These are phyloP conservation scores for Cyprinodon brontotheroides DNA, from an alignment of 2,113 vertebrate genomes.

Conservation along the genomic window DNA sequence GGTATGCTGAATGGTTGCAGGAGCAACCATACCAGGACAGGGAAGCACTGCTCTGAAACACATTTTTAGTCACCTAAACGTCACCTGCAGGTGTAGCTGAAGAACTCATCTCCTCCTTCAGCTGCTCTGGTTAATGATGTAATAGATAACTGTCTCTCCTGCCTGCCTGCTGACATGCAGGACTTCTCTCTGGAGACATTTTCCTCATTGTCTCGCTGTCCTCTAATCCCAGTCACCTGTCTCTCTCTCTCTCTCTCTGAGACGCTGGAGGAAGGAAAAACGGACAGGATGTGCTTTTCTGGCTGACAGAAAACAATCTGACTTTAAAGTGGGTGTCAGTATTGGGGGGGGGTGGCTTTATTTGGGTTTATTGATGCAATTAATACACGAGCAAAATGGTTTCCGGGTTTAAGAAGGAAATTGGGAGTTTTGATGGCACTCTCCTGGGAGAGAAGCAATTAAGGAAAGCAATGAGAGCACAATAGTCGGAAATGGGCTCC, in stretches of 20 bases:
- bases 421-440: constrained; percentile 74
- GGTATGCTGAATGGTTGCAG: too few species aligned
- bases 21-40: too few species aligned
- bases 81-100: constrained; percentile 52
- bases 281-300: not conserved
- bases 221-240: constrained; percentile 54
- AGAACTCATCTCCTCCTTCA: constrained; percentile 36
- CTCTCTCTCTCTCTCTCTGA: not conserved
- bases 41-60: constrained; percentile 34
- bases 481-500: constrained; percentile 65
- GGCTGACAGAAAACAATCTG: not conserved
- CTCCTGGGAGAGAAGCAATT: constrained; percentile 71
- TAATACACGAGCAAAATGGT: constrained; percentile 61
- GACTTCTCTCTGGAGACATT: constrained; percentile 33
- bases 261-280: constrained; percentile 21
- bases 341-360: constrained; percentile 34
- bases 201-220: constrained; percentile 50
- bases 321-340: not conserved
- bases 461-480: constrained; percentile 61
- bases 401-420: constrained; percentile 66
- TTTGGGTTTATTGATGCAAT: constrained; percentile 61
- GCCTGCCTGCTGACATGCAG: constrained; percentile 41
- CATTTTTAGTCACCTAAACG: constrained; percentile 65
- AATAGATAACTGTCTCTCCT: constrained; percentile 45
- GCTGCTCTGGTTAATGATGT: constrained; percentile 53